Evolutionary conservation across 2,113 vertebrate genomes (phyloP).

Genomic region (Cochlearius cochlearius): DNA sequence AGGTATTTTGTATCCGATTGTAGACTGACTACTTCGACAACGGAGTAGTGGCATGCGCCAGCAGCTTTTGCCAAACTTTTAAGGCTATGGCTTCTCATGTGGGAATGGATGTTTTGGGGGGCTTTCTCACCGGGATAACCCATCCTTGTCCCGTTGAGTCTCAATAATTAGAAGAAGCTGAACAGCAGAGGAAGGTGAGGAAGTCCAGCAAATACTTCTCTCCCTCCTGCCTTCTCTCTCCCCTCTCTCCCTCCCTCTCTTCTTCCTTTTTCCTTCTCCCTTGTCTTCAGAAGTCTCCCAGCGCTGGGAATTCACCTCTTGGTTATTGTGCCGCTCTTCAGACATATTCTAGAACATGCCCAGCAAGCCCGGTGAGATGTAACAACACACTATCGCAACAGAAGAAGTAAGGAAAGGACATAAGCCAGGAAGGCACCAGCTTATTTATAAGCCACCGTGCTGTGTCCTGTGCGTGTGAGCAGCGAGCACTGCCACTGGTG

Average conservation of each 20-base stretch:
- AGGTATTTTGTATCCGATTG: neutral
- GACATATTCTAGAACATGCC: neutral
- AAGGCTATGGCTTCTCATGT: neutral
- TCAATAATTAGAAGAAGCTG: neutral
- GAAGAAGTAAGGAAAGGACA: neutral
- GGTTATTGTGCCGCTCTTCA: neutral
- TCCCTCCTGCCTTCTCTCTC: neutral
- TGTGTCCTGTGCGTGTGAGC: neutral
- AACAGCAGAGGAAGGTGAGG: neutral
- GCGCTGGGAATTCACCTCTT: neutral
- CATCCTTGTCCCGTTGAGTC: neutral
- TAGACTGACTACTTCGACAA: neutral
- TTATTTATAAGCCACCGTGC: neutral
- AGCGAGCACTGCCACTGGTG: neutral
- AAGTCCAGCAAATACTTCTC: neutral
- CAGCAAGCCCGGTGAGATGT: neutral
- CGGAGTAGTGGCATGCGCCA: neutral
- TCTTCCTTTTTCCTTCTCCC: neutral
- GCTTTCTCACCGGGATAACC: neutral
- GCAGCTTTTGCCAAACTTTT: neutral
- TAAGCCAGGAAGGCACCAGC: neutral
- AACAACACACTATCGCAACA: neutral
- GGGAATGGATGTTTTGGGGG: neutral
- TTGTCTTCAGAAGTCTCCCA: neutral
- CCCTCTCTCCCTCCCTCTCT: neutral